Evolutionary conservation across 2,113 vertebrate genomes (phyloP).

Genomic region (Eurypyga helias): DNA sequence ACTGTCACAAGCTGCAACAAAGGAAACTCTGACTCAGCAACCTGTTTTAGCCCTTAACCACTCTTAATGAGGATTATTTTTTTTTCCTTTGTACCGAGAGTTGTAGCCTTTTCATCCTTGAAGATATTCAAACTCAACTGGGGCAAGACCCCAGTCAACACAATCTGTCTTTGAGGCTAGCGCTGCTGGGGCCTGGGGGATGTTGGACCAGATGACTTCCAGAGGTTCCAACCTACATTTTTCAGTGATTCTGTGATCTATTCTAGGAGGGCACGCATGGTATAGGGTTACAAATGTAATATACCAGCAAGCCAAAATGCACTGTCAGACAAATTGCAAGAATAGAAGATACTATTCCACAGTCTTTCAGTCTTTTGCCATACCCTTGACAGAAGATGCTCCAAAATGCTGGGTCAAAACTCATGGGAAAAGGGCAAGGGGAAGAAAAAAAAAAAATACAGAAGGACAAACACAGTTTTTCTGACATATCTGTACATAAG

Average conservation of each 20-base stretch:
- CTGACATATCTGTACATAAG: background rate
- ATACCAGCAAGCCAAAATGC: background rate
- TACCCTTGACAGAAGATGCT: background rate
- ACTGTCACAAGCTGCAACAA: background rate
- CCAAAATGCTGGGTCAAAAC: background rate
- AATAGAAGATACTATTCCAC: background rate
- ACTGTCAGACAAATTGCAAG: conserved; percentile 19
- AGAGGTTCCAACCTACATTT: background rate
- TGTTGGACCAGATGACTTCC: background rate
- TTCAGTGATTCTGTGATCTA: conserved; percentile 38
- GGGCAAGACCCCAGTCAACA: background rate
- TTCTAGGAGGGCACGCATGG: conserved; percentile 16
- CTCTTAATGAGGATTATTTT: rapidly evolving
- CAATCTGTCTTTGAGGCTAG: background rate
- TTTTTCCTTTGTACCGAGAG: background rate
- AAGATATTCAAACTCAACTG: background rate
- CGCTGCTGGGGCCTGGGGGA: background rate
- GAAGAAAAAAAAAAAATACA: background rate
- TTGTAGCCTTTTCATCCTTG: background rate
- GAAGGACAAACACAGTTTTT: background rate
- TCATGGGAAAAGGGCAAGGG: rapidly evolving
- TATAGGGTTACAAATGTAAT: conserved; percentile 37
- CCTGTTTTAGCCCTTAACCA: background rate
- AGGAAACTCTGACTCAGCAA: background rate
- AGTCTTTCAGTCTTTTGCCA: background rate